Percentiles rank a stretch among this genome's conserved stretches.
These are phyloP conservation scores for Ammospiza maritima DNA, from an alignment of 2,797 vertebrate species.

Conservation along the genomic window DNA sequence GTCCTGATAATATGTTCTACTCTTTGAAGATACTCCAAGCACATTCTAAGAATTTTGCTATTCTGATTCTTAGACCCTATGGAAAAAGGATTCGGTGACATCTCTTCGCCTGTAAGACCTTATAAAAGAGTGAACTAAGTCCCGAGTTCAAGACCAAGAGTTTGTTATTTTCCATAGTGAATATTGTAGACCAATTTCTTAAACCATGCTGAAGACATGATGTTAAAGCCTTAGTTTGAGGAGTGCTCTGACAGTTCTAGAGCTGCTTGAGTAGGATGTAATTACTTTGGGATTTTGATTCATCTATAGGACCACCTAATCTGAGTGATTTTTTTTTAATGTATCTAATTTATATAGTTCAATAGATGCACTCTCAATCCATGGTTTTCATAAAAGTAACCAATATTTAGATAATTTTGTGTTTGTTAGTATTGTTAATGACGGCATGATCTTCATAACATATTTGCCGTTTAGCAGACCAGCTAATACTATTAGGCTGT, in stretches of 20 bases:
- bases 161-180: background rate
- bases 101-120: background rate
- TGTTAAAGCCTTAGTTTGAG: background rate
- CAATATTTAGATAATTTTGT: background rate
- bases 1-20: background rate
- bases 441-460: background rate
- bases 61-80: background rate
- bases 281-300: background rate
- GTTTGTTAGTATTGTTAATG: background rate
- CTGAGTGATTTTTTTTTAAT: background rate
- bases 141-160: background rate
- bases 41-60: background rate
- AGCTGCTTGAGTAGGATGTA: background rate
- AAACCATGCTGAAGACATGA: background rate
- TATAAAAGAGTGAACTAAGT: background rate
- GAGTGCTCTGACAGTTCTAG: background rate
- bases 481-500: background rate
- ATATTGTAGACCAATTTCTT: background rate
- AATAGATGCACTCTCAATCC: background rate
- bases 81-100: background rate
- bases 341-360: background rate
- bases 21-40: background rate
- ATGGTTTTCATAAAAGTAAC: background rate
- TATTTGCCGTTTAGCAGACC: background rate
- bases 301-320: background rate